Evolutionary conservation across 2,797 vertebrate genomes (phyloP).

Genomic region (Salarias fasciatus): DNA sequence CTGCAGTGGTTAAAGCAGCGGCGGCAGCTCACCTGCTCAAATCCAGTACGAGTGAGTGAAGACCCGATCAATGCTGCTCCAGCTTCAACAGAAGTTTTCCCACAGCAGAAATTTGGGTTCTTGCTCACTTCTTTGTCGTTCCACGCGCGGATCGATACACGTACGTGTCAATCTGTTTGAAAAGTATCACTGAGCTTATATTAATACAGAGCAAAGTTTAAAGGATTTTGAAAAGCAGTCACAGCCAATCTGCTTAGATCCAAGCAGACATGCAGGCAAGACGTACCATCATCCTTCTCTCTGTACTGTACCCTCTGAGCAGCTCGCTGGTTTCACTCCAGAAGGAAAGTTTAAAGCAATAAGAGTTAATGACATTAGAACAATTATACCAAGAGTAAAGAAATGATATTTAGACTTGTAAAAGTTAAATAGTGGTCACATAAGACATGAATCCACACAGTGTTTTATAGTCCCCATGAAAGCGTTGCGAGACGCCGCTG

Average conservation of each 20-base stretch:
- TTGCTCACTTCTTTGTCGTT: too few relatives aligned
- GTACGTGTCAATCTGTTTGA: too few relatives aligned
- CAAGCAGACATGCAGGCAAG: too few relatives aligned
- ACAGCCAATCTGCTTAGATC: too few relatives aligned
- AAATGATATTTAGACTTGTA: conserved; percentile 21
- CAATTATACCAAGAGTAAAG: conserved; percentile 3
- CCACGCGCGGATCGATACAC: too few relatives aligned
- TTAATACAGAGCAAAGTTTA: too few relatives aligned
- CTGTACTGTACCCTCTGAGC: too few relatives aligned
- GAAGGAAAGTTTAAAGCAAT: not conserved
- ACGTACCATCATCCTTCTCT: too few relatives aligned
- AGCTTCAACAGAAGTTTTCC: too few relatives aligned
- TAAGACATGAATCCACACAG: conserved; percentile 32
- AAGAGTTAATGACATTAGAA: conserved; percentile 6
- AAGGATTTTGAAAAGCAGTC: too few relatives aligned
- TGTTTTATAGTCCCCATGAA: conserved; percentile 42
- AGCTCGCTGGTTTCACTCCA: not conserved
- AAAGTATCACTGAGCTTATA: too few relatives aligned
- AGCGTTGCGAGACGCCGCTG: conserved; percentile 19
- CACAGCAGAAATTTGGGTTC: too few relatives aligned
- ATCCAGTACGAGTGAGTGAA: conserved; percentile 37
- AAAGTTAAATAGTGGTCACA: conserved; percentile 40
- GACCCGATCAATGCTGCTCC: not conserved
- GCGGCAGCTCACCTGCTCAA: conserved; percentile 44
- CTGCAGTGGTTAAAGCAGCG: conserved; percentile 48